Conservation (phyloP, 2,797 vertebrate species). For the Austrolebias charrua region DNA sequence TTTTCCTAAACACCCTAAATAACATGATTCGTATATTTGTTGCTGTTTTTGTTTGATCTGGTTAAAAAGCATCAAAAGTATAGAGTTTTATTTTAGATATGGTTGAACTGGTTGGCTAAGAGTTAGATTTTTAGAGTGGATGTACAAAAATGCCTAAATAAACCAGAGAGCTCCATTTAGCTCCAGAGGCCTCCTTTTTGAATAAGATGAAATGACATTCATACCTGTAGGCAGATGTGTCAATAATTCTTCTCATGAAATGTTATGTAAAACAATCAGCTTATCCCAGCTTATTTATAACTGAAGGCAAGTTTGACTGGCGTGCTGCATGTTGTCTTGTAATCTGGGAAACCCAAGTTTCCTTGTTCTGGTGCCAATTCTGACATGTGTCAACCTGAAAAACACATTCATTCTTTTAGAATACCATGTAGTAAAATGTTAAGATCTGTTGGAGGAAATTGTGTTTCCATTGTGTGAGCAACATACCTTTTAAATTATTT, state of each 20-base stretch:
- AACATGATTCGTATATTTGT: neutral
- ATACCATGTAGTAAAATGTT: too few relatives aligned
- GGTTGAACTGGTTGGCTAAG: too few relatives aligned
- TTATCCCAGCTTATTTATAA: neutral
- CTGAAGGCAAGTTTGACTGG: neutral
- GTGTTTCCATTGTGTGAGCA: neutral
- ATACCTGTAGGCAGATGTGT: neutral
- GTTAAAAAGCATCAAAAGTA: too few relatives aligned
- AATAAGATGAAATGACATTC: slow-evolving; percentile 46
- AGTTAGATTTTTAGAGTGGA: too few relatives aligned
- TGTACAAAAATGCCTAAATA: slow-evolving; percentile 21
- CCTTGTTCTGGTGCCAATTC: slow-evolving; percentile 49
- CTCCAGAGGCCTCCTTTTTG: slow-evolving; percentile 25
- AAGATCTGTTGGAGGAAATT: neutral
- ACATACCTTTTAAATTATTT: neutral
- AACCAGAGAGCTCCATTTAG: slow-evolving; percentile 13
- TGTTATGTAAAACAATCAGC: neutral
- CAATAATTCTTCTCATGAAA: slow-evolving; percentile 7
- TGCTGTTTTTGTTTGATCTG: too few relatives aligned
- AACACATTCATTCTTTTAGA: too few relatives aligned
- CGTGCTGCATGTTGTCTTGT: slow-evolving; percentile 12
- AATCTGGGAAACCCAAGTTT: slow-evolving; percentile 40
- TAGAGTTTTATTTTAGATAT: too few relatives aligned
- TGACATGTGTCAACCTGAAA: slow-evolving; percentile 12
- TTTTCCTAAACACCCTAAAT: slow-evolving; percentile 8